Conservation (phyloP, 2,113 vertebrate genomes). For the Zootoca vivipara region DNA sequence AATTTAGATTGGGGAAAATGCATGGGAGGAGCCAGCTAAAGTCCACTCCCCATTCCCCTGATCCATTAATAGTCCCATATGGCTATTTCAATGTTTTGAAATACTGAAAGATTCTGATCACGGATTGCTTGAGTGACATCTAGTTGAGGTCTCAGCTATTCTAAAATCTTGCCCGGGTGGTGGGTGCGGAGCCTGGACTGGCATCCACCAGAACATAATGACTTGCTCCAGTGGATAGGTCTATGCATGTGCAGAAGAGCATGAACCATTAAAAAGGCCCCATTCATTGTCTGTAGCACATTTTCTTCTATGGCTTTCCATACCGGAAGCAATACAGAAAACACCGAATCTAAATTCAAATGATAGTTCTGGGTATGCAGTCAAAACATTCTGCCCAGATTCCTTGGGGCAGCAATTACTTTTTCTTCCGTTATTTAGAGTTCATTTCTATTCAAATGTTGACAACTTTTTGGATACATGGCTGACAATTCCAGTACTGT, state of each 20-base stretch:
- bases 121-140: background rate
- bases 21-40: background rate
- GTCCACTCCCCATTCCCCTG: background rate
- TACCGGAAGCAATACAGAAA: background rate
- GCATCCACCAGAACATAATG: background rate
- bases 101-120: background rate
- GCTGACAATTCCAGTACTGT: background rate
- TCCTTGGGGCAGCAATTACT: background rate
- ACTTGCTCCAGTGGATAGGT: background rate
- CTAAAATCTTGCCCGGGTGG: background rate
- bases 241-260: background rate
- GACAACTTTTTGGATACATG: background rate
- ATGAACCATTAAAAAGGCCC: too few species aligned
- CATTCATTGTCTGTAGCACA: background rate
- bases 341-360: background rate
- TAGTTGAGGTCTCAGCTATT: background rate
- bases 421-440: background rate
- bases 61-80: background rate
- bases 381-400: background rate
- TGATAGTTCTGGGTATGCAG: background rate
- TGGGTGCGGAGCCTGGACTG: too few species aligned
- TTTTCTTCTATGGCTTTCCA: background rate
- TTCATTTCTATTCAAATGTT: background rate
- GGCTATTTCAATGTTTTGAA: background rate
- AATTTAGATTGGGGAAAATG: background rate